Evolutionary conservation across 2,797 vertebrate genomes (phyloP).

Genomic region (Pelobates cultripes): DNA sequence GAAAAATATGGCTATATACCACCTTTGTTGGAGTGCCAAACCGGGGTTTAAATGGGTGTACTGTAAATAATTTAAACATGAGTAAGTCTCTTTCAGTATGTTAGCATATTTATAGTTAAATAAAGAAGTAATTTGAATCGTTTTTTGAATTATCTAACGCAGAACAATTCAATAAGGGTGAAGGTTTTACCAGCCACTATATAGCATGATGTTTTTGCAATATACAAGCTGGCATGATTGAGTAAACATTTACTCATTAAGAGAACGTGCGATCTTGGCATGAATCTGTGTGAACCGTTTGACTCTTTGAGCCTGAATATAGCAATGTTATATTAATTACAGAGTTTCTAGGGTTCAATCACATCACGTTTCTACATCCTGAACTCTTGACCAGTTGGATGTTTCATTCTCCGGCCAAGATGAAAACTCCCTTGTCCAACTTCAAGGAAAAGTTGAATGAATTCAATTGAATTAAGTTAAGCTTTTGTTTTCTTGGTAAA

Average conservation of each 20-base stretch:
- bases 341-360: constrained; percentile 25
- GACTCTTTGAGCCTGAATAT: neutral
- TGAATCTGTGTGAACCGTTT: constrained; percentile 16
- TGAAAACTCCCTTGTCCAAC: constrained; percentile 7
- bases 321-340: constrained; percentile 43
- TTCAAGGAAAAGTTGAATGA: constrained; percentile 13
- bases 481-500: constrained; percentile 10
- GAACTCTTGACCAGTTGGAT: constrained; percentile 26
- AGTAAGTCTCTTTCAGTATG: too few species aligned
- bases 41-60: too few species aligned
- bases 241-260: constrained; percentile 14
- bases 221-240: neutral
- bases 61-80: too few species aligned
- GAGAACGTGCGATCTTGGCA: constrained; percentile 8
- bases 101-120: too few species aligned
- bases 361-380: constrained; percentile 27
- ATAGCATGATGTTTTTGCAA: too few species aligned
- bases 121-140: too few species aligned
- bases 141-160: too few species aligned
- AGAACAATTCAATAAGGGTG: too few species aligned
- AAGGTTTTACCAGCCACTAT: too few species aligned
- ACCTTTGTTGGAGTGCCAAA: too few species aligned
- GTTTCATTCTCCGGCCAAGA: constrained; percentile 21
- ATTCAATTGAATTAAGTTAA: constrained; percentile 27
- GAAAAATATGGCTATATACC: too few species aligned